These are phyloP conservation scores for Ginglymostoma cirratum DNA, from an alignment of 2,113 vertebrate species.

Conservation along the genomic window DNA sequence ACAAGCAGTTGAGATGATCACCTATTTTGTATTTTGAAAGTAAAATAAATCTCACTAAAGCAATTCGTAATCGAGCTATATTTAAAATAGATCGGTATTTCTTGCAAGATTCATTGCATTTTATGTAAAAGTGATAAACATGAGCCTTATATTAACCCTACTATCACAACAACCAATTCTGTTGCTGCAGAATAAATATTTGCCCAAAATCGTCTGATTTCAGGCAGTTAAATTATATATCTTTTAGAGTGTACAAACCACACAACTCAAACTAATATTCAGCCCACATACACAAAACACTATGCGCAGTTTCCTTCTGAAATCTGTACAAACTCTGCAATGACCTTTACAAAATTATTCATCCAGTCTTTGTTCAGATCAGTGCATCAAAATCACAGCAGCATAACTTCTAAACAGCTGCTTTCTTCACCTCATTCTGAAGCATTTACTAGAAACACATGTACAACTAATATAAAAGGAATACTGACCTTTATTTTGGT, in stretches of 20 bases:
- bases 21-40: neutral
- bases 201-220: no score
- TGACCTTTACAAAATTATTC: neutral
- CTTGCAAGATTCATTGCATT: no score
- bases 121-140: no score
- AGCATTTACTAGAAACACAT: neutral
- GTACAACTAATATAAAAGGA: neutral
- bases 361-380: neutral
- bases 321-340: neutral
- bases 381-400: neutral
- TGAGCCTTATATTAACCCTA: no score
- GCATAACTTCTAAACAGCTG: neutral
- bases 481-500: neutral
- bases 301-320: neutral
- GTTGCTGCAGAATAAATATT: no score
- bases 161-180: no score
- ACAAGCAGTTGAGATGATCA: no score
- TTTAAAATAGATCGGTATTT: no score
- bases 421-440: neutral
- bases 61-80: no score
- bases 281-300: neutral
- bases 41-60: neutral
- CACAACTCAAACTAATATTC: neutral
- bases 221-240: no score
- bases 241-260: no score